Conservation (phyloP, 2,797 vertebrate species). For the Oceanodroma leucorhoa region DNA sequence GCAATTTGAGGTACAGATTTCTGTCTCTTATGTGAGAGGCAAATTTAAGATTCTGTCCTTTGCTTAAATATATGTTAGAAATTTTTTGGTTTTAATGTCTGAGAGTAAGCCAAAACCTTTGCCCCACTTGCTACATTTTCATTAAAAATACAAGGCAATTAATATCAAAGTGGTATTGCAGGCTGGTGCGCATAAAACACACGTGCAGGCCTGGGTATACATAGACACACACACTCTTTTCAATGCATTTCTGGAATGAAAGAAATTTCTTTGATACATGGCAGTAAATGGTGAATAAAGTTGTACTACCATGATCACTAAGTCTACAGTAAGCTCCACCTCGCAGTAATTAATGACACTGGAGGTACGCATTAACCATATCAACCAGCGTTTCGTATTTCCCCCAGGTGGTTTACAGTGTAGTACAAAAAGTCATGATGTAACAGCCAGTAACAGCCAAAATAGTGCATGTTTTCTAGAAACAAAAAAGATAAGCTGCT, state of each 20-base stretch:
- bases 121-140: background rate
- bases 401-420: background rate
- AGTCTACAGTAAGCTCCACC: background rate
- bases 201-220: background rate
- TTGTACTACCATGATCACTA: background rate
- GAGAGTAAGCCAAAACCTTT: slow-evolving; percentile 29
- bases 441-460: slow-evolving; percentile 17
- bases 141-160: background rate
- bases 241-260: background rate
- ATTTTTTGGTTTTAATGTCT: slow-evolving; percentile 58
- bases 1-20: slow-evolving; percentile 15
- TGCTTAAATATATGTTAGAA: slow-evolving; percentile 29
- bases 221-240: background rate
- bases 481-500: slow-evolving; percentile 31
- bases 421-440: background rate
- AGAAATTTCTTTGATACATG: background rate
- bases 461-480: background rate
- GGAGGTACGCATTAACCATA: background rate
- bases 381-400: background rate
- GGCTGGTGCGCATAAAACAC: background rate
- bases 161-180: background rate
- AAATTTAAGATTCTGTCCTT: background rate
- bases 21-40: slow-evolving; percentile 21
- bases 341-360: background rate
- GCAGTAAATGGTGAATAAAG: background rate